Percentiles rank a stretch among this genome's conserved stretches.
These are phyloP conservation scores for Parnassius smintheus DNA, from an alignment of 2,888 invertebrate species.

Conservation along the genomic window DNA sequence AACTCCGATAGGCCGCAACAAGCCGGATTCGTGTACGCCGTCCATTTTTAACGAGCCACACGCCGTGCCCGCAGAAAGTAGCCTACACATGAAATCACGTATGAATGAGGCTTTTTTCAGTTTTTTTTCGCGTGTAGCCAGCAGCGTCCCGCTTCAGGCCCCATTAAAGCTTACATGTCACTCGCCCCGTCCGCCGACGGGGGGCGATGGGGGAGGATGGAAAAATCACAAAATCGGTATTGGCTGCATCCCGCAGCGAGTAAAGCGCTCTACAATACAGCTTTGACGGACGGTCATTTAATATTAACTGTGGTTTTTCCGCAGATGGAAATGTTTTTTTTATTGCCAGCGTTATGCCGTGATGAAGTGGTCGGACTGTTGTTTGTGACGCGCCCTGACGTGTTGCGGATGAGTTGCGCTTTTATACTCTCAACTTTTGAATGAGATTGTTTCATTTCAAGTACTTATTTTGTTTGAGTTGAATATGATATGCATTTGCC, in stretches of 20 bases:
- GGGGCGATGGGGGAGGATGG: constrained; percentile 40
- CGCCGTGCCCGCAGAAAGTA: constrained; percentile 76
- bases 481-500: constrained; percentile 3
- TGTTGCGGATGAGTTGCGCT: constrained; percentile 68
- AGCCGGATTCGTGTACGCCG: constrained; percentile 65
- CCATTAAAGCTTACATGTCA: constrained; percentile 81
- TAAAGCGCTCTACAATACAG: constrained; percentile 72
- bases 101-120: constrained; percentile 77
- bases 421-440: constrained; percentile 62
- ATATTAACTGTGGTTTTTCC: constrained; percentile 80
- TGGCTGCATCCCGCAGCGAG: constrained; percentile 68
- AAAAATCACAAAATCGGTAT: constrained; percentile 79
- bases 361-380: constrained; percentile 75
- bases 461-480: constrained; percentile 45
- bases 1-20: constrained; percentile 75
- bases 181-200: constrained; percentile 50
- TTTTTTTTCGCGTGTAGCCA: constrained; percentile 75
- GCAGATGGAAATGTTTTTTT: constrained; percentile 80
- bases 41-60: constrained; percentile 79
- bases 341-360: constrained; percentile 69
- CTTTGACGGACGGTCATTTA: constrained; percentile 80
- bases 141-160: constrained; percentile 68
- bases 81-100: constrained; percentile 80
- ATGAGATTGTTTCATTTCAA: constrained; percentile 58
- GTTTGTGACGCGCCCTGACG: constrained; percentile 75